A percentile compares a stretch with the other conserved stretches of the same genome.
Evolutionary conservation across 2,888 invertebrate genomes (phyloP).

Genomic region (Nipponacmea schrenckii): DNA sequence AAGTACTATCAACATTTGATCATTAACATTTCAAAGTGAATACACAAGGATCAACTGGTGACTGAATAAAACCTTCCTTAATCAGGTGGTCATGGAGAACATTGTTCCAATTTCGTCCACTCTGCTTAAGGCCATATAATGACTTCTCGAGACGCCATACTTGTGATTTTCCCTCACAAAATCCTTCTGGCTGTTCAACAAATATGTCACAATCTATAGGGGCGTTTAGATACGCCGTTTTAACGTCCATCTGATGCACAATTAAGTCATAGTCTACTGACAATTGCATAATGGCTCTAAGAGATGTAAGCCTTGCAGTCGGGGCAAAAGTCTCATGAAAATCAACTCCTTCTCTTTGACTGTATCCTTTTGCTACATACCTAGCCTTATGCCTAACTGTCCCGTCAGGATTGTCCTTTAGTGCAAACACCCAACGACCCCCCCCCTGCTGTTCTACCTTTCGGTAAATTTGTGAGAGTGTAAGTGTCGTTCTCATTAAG

Average conservation of each 20-base stretch:
- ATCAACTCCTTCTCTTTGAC: constrained; percentile 32
- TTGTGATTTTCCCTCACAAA: background rate
- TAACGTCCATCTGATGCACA: constrained; percentile 36
- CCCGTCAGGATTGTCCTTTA: constrained; percentile 28
- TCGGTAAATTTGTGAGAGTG: constrained; percentile 27
- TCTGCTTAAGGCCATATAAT: constrained; percentile 35
- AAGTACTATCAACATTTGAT: background rate
- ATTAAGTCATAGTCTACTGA: constrained; percentile 28
- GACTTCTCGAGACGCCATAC: constrained; percentile 26
- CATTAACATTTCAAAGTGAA: background rate
- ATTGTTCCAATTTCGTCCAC: background rate
- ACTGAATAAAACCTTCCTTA: constrained; percentile 7
- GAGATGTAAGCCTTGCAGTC: constrained; percentile 31
- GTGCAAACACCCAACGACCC: constrained; percentile 32
- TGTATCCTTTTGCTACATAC: constrained; percentile 36
- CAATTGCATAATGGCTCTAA: constrained; percentile 33
- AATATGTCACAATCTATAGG: constrained; percentile 36
- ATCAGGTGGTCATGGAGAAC: constrained; percentile 7
- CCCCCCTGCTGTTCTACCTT: constrained; percentile 26
- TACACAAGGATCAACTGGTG: constrained; percentile 2
- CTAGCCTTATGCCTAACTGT: constrained; percentile 29
- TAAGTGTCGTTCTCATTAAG: constrained; percentile 31
- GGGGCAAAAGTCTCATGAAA: constrained; percentile 41
- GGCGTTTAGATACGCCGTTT: constrained; percentile 34
- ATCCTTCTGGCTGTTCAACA: constrained; percentile 34